These are phyloP conservation scores for Cyrtonyx montezumae DNA, from an alignment of 2,113 vertebrate genomes.

Conservation along the genomic window DNA sequence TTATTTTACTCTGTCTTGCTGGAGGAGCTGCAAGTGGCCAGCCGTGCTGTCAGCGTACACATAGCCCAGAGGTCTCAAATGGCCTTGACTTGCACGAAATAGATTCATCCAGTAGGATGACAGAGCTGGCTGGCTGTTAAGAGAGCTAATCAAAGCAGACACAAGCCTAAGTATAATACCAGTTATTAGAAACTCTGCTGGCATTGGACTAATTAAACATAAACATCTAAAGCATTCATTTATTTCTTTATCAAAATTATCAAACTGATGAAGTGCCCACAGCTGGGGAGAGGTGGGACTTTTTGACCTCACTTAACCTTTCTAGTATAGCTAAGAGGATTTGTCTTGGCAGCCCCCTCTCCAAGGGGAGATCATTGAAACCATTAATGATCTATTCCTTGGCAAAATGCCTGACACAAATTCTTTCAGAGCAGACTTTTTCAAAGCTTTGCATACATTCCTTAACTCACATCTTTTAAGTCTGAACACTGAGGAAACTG, in stretches of 20 bases:
- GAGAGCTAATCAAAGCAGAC: conserved; percentile 50
- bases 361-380: conserved; percentile 51
- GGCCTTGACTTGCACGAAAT: conserved; percentile 53
- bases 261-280: conserved; percentile 30
- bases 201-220: conserved; percentile 41
- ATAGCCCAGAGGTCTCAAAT: conserved; percentile 26
- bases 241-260: conserved; percentile 60
- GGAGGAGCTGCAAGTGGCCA: conserved; percentile 30
- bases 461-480: not conserved
- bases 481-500: not conserved
- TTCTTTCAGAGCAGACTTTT: conserved; percentile 36
- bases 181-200: conserved; percentile 45
- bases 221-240: conserved; percentile 63
- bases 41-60: not conserved
- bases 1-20: not conserved
- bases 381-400: conserved; percentile 48
- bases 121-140: conserved; percentile 18
- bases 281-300: conserved; percentile 60
- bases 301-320: conserved; percentile 70
- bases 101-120: conserved; percentile 48
- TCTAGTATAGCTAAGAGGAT: conserved; percentile 54
- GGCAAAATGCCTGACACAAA: conserved; percentile 51
- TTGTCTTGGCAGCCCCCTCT: conserved; percentile 57
- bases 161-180: conserved; percentile 23
- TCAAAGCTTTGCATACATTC: conserved; percentile 22